Conservation (phyloP, 2,113 vertebrate genomes). For the Sturnira hondurensis region DNA sequence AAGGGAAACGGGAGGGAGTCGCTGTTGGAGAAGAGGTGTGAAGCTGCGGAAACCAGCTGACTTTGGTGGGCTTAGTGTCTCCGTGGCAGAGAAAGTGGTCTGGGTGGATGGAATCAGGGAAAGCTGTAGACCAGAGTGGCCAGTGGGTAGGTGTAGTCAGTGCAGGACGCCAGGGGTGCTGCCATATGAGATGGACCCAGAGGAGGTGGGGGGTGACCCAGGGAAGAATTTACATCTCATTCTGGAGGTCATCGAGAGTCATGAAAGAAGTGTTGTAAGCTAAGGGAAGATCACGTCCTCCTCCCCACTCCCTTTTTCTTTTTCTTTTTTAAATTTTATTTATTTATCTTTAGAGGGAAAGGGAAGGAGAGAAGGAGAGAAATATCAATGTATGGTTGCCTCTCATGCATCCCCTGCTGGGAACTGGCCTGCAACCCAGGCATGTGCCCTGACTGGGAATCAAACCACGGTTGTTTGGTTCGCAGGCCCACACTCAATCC, state of each 20-base stretch:
- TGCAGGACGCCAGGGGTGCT: not conserved
- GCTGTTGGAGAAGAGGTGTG: not conserved
- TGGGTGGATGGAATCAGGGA: not conserved
- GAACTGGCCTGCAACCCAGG: too few relatives aligned
- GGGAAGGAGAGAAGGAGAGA: too few relatives aligned
- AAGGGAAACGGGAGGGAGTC: not conserved
- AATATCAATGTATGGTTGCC: too few relatives aligned
- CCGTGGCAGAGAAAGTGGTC: not conserved
- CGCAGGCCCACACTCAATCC: too few relatives aligned
- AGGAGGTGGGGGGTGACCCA: not conserved
- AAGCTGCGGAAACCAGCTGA: not conserved
- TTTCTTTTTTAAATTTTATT: too few relatives aligned
- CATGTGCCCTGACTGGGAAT: too few relatives aligned
- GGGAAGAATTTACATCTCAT: not conserved
- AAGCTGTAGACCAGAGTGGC: not conserved
- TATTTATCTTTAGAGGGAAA: too few relatives aligned
- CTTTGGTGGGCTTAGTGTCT: not conserved
- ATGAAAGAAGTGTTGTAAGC: not conserved
- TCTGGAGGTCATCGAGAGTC: not conserved
- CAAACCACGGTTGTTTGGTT: too few relatives aligned
- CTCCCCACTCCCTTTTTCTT: not conserved
- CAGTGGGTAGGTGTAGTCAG: not conserved
- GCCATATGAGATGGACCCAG: not conserved
- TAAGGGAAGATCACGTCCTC: not conserved
- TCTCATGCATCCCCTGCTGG: too few relatives aligned